Percentiles rank a stretch among this genome's conserved stretches.
Evolutionary conservation across 2,888 invertebrate genomes (phyloP).

Genomic region (Drosophila melanosoma): DNA sequence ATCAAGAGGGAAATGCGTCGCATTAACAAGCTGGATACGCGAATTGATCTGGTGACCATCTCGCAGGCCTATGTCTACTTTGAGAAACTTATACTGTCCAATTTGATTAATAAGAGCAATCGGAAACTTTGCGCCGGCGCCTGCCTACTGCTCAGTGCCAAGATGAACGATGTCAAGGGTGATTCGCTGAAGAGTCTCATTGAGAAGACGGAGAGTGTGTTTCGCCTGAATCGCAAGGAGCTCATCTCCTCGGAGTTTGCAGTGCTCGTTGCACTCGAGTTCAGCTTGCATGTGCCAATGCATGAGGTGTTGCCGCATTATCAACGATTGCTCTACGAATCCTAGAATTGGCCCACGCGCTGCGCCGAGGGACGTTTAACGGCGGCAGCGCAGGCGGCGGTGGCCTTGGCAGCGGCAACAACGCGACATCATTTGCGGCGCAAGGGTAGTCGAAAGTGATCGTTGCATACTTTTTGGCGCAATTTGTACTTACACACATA

Average conservation of each 20-base stretch:
- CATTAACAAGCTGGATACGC: slow-evolving; percentile 93
- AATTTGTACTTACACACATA: slow-evolving; percentile 30
- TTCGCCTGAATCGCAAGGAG: slow-evolving; percentile 95
- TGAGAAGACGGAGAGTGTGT: slow-evolving; percentile 96
- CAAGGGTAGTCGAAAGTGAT: slow-evolving; percentile 75
- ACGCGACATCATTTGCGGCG: slow-evolving; percentile 74
- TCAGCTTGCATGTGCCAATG: slow-evolving; percentile 95
- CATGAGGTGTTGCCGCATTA: slow-evolving; percentile 97
- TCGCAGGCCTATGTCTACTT: slow-evolving; percentile 99
- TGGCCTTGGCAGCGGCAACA: slow-evolving; percentile 59
- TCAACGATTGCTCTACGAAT: slow-evolving; percentile 96
- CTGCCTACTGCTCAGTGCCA: slow-evolving; percentile 96
- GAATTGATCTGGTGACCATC: slow-evolving; percentile 94
- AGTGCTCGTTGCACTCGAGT: slow-evolving; percentile 96
- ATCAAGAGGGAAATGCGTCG: slow-evolving; percentile 98
- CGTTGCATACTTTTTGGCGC: slow-evolving; percentile 43
- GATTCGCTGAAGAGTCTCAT: slow-evolving; percentile 93
- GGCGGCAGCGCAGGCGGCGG: slow-evolving; percentile 76
- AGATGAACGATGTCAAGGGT: slow-evolving; percentile 98
- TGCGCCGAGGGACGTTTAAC: slow-evolving; percentile 78
- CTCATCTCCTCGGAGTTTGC: slow-evolving; percentile 96
- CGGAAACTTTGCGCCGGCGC: slow-evolving; percentile 98
- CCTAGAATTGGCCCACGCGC: slow-evolving; percentile 88
- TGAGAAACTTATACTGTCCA: slow-evolving; percentile 96
- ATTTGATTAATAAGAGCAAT: slow-evolving; percentile 97